phyloP scores from a whole-genome alignment of 2,888 invertebrate species.

The Cataglyphis altisquamis region DNA sequence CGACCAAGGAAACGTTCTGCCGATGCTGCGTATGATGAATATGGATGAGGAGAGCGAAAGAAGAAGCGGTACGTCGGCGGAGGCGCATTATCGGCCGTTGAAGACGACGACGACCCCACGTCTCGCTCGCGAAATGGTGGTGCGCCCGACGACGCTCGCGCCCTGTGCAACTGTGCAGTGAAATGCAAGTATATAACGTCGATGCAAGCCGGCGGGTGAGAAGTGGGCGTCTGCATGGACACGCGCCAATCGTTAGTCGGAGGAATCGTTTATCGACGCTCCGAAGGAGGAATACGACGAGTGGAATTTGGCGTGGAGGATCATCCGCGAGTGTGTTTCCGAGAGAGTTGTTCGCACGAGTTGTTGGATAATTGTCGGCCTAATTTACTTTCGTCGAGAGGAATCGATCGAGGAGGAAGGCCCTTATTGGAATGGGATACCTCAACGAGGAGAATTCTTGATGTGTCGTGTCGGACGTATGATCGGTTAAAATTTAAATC shows the following conservation, averaged over 20 bases:
- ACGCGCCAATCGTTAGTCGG: constrained; percentile 9
- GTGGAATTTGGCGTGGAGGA: background rate
- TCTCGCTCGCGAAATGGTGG: constrained; percentile 9
- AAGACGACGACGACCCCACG: background rate
- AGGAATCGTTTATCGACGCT: constrained; percentile 20
- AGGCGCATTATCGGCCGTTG: background rate
- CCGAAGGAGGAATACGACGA: background rate
- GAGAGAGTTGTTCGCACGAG: background rate
- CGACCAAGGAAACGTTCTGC: background rate
- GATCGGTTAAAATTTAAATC: background rate
- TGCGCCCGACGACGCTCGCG: constrained; percentile 12
- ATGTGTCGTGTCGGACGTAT: background rate
- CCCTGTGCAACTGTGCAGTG: constrained; percentile 8
- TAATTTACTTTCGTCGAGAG: background rate
- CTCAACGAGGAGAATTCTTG: background rate
- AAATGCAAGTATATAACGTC: constrained; percentile 30
- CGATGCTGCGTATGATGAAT: background rate
- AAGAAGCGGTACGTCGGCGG: background rate
- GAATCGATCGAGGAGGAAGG: background rate
- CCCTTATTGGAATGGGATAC: background rate
- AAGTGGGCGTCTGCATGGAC: constrained; percentile 34
- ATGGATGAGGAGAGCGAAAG: background rate
- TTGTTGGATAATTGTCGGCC: too few species aligned
- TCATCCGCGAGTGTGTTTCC: background rate
- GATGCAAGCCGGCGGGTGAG: background rate